A percentile compares a stretch with the other conserved stretches of the same genome.
These are phyloP conservation scores for Prionace glauca DNA, from an alignment of 2,797 vertebrate species.

Conservation along the genomic window DNA sequence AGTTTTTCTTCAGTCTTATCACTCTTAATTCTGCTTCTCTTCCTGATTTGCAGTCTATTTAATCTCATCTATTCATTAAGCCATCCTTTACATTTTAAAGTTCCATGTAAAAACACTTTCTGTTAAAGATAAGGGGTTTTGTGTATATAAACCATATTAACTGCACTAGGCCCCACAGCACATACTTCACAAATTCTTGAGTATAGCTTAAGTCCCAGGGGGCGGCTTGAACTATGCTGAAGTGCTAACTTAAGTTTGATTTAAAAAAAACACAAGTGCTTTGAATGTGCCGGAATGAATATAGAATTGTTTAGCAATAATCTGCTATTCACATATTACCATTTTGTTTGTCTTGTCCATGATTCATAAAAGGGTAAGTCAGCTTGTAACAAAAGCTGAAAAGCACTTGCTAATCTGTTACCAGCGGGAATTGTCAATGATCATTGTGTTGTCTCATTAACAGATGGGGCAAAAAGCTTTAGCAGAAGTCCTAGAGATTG, in stretches of 20 bases:
- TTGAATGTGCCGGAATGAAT: background rate
- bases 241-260: background rate
- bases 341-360: background rate
- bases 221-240: background rate
- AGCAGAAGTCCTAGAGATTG: conserved; percentile 26
- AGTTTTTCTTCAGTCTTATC: background rate
- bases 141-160: background rate
- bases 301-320: background rate
- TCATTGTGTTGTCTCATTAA: conserved; percentile 34
- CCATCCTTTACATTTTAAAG: background rate
- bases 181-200: background rate
- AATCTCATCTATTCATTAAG: background rate
- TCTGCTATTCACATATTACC: background rate
- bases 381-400: conserved; percentile 21
- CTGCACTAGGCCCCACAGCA: background rate
- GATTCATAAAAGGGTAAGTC: conserved; percentile 10
- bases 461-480: conserved; percentile 19
- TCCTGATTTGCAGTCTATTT: background rate
- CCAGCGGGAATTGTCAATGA: conserved; percentile 30
- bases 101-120: background rate
- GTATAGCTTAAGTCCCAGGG: background rate
- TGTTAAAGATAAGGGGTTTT: background rate
- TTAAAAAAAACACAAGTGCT: background rate
- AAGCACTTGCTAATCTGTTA: conserved; percentile 19
- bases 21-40: background rate